A percentile compares a stretch with the other conserved stretches of the same genome.
Evolutionary conservation across 2,888 invertebrate species (phyloP).

Genomic region (Keiferia lycopersicella): DNA sequence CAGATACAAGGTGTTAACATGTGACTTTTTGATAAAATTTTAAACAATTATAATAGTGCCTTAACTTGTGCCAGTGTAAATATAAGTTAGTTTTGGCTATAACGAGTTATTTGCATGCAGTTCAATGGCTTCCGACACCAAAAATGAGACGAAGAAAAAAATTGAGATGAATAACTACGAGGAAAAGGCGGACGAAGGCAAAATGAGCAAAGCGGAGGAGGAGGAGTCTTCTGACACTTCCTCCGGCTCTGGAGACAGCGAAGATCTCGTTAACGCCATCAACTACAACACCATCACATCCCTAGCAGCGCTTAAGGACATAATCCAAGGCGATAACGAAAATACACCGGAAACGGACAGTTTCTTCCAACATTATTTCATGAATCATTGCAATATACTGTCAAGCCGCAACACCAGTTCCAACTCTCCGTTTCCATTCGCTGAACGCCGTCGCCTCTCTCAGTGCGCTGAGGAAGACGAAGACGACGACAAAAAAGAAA

Average conservation of each 20-base stretch:
- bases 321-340: constrained; percentile 82
- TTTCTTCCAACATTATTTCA: constrained; percentile 87
- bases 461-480: constrained; percentile 93
- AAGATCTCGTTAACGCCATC: constrained; percentile 84
- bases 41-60: constrained; percentile 45
- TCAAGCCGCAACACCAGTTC: constrained; percentile 80
- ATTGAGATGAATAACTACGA: constrained; percentile 45
- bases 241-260: constrained; percentile 82
- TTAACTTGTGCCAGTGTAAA: constrained; percentile 45
- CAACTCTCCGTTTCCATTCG: constrained; percentile 73
- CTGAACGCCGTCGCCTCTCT: constrained; percentile 85
- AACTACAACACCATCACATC: constrained; percentile 87
- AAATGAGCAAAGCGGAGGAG: constrained; percentile 48
- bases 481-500: constrained; percentile 81
- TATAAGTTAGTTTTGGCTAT: constrained; percentile 43
- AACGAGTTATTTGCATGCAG: constrained; percentile 55
- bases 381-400: constrained; percentile 86
- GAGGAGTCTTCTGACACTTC: constrained; percentile 50
- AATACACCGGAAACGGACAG: constrained; percentile 81
- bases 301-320: constrained; percentile 85
- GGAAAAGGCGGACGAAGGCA: constrained; percentile 45
- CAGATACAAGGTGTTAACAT: constrained; percentile 46
- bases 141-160: constrained; percentile 75
- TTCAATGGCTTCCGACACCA: constrained; percentile 70
- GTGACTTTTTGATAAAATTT: constrained; percentile 60